These are phyloP conservation scores for Malurus melanocephalus DNA, from an alignment of 2,113 vertebrate species.

Conservation along the genomic window DNA sequence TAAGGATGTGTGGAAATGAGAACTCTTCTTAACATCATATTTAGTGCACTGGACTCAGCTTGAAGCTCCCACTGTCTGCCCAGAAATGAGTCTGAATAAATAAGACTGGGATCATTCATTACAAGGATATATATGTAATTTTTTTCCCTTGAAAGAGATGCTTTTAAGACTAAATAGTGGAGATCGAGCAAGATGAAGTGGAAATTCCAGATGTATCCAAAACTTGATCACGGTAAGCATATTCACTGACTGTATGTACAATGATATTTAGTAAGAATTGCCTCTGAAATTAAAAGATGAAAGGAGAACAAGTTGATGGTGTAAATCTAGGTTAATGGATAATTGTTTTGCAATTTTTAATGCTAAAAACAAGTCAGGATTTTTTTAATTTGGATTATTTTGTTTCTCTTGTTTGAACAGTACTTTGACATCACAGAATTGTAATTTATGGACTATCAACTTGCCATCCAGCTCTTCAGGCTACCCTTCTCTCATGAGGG, in stretches of 20 bases:
- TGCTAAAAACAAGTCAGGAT: background rate
- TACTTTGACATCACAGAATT: background rate
- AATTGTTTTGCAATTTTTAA: background rate
- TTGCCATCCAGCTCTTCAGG: background rate
- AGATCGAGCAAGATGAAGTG: background rate
- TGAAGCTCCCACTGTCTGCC: background rate
- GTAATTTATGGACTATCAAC: background rate
- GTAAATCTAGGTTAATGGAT: background rate
- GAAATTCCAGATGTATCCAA: background rate
- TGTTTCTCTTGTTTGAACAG: background rate
- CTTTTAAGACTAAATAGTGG: background rate
- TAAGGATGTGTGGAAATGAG: background rate
- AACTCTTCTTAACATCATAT: background rate
- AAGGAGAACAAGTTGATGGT: background rate
- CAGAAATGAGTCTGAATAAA: background rate
- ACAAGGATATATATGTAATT: background rate
- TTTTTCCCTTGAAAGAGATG: background rate
- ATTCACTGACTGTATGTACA: background rate
- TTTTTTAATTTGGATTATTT: background rate
- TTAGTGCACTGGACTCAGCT: background rate
- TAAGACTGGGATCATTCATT: background rate
- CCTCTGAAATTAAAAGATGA: background rate
- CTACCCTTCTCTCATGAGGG: background rate
- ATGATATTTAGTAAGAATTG: background rate
- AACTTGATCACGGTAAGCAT: background rate